Conservation (phyloP, 2,797 vertebrate genomes). For the Limosa lapponica region DNA sequence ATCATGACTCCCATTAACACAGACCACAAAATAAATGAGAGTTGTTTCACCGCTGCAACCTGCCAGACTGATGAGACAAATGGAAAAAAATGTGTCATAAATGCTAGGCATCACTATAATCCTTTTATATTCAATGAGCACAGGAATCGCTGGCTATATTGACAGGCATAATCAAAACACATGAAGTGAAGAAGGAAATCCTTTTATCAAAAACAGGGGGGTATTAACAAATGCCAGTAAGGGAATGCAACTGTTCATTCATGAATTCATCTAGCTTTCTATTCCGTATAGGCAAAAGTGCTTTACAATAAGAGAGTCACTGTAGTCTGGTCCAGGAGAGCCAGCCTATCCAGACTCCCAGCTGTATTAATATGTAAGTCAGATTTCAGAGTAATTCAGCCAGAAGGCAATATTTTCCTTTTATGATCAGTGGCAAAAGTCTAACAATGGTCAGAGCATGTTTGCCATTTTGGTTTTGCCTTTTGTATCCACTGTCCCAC, state of each 20-base stretch:
- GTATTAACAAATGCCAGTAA: not conserved
- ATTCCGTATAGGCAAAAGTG: not conserved
- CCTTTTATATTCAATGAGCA: not conserved
- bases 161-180: not conserved
- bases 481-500: not conserved
- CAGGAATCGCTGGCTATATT: not conserved
- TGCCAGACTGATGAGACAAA: not conserved
- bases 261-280: not conserved
- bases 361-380: not conserved
- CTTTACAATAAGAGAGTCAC: not conserved
- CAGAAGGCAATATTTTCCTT: not conserved
- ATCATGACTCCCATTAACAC: not conserved
- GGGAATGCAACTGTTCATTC: not conserved
- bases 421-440: not conserved
- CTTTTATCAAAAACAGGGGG: not conserved
- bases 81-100: not conserved
- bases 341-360: not conserved
- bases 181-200: not conserved
- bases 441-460: not conserved
- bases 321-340: not conserved
- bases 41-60: not conserved
- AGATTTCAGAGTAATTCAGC: not conserved
- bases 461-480: not conserved
- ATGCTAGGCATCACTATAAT: not conserved
- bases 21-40: not conserved